Evolutionary conservation across 2,797 vertebrate species (phyloP).

Genomic region (Chelidonichthys spinosus): DNA sequence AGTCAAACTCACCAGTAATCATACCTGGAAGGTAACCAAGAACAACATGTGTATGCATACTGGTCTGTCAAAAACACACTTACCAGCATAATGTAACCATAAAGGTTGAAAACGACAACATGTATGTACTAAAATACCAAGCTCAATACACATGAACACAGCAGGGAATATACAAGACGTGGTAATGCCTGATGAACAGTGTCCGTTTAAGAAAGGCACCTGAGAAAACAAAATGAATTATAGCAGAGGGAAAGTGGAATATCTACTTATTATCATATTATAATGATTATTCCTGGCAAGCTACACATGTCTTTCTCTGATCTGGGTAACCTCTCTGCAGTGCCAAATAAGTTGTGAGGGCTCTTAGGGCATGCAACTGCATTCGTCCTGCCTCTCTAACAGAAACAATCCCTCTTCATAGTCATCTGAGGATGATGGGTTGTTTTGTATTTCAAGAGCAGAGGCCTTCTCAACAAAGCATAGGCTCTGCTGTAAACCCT

Average conservation of each 20-base stretch:
- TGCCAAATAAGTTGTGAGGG: conserved; percentile 72
- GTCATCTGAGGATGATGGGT: conserved; percentile 42
- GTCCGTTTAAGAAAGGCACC: not conserved
- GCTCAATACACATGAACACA: not conserved
- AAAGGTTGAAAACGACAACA: not conserved
- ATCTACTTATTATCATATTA: conserved; percentile 16
- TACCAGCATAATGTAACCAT: conserved; percentile 12
- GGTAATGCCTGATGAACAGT: not conserved
- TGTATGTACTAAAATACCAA: conserved; percentile 7
- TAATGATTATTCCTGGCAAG: conserved; percentile 52
- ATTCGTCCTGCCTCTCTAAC: conserved; percentile 59
- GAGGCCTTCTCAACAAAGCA: conserved; percentile 6
- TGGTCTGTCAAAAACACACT: conserved; percentile 11
- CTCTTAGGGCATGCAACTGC: conserved; percentile 61
- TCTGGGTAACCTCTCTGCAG: conserved; percentile 59
- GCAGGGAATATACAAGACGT: not conserved
- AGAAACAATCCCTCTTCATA: conserved; percentile 47
- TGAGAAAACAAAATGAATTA: conserved; percentile 13
- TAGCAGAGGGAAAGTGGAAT: conserved; percentile 38
- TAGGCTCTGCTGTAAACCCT: not conserved
- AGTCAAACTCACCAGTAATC: conserved; percentile 26
- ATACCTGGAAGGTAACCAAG: conserved; percentile 13
- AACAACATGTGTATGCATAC: not conserved
- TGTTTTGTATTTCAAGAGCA: conserved; percentile 16
- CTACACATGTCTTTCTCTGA: conserved; percentile 54